Evolutionary conservation across 2,797 vertebrate genomes (phyloP).

Genomic region (Callimico goeldii): DNA sequence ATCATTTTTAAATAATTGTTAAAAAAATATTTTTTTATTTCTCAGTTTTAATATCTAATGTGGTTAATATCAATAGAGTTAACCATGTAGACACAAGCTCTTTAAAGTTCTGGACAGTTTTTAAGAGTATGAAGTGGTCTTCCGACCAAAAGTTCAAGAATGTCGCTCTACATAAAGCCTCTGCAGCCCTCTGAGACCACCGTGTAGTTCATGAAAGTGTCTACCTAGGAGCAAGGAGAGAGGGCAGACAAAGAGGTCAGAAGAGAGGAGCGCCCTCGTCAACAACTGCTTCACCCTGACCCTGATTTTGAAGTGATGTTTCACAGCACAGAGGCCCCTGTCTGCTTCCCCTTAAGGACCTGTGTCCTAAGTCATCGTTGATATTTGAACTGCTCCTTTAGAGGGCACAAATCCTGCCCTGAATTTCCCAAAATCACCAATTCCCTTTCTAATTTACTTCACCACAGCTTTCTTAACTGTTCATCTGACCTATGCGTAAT

Average conservation of each 20-base stretch:
- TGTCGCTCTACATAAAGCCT: neutral
- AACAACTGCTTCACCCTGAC: neutral
- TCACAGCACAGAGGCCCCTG: neutral
- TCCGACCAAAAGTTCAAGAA: neutral
- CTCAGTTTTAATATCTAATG: neutral
- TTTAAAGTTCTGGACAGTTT: neutral
- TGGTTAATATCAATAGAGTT: neutral
- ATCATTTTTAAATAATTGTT: neutral
- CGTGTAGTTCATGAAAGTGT: neutral
- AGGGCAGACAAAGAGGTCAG: neutral
- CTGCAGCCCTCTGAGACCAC: neutral
- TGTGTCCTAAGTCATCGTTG: accelerated
- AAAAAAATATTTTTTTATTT: neutral
- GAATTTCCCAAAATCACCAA: neutral
- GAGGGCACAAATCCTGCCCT: too few species aligned
- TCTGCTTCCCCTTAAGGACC: neutral
- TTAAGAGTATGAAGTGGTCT: neutral
- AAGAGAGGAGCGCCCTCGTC: neutral
- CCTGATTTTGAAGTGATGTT: neutral
- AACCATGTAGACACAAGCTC: neutral
- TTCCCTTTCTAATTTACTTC: neutral
- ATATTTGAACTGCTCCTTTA: neutral
- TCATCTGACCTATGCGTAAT: neutral
- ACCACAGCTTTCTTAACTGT: neutral
- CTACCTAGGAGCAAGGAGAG: neutral